Evolutionary conservation across 2,113 vertebrate genomes (phyloP).

Genomic region (Brachypodius melanocephalos): DNA sequence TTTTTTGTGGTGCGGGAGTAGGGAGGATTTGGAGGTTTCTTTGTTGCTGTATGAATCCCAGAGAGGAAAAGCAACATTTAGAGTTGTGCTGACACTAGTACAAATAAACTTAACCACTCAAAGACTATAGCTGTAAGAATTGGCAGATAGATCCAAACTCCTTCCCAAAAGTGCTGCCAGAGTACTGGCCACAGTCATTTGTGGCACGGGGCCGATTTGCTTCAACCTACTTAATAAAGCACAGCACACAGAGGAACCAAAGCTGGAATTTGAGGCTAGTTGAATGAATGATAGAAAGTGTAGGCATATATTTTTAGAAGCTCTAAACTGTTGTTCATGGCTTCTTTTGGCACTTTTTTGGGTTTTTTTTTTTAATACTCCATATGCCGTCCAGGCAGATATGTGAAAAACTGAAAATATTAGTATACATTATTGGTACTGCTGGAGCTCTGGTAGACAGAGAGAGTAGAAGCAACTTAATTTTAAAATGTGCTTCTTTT

Average conservation of each 20-base stretch:
- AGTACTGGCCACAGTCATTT: neutral
- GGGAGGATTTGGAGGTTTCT: neutral
- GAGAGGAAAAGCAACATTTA: neutral
- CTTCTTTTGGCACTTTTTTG: neutral
- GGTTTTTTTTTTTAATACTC: neutral
- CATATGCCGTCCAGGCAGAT: rapidly evolving
- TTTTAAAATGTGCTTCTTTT: neutral
- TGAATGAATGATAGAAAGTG: slow-evolving; percentile 14
- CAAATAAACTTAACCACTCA: neutral
- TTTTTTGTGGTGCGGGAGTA: rapidly evolving
- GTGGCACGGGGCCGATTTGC: neutral
- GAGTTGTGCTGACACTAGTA: neutral
- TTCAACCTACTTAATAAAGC: slow-evolving; percentile 38
- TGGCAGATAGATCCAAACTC: slow-evolving; percentile 9
- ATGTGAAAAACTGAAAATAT: neutral
- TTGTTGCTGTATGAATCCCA: neutral
- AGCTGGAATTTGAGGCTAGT: neutral
- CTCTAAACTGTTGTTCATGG: neutral
- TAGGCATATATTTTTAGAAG: neutral
- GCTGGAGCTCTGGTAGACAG: neutral
- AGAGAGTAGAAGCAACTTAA: neutral
- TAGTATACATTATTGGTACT: neutral
- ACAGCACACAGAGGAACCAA: neutral
- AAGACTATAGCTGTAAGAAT: neutral
- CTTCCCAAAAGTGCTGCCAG: neutral